Base-by-base conservation (phyloP, 2,113 vertebrate genomes). In the Austrofundulus limnaeus region DNA sequence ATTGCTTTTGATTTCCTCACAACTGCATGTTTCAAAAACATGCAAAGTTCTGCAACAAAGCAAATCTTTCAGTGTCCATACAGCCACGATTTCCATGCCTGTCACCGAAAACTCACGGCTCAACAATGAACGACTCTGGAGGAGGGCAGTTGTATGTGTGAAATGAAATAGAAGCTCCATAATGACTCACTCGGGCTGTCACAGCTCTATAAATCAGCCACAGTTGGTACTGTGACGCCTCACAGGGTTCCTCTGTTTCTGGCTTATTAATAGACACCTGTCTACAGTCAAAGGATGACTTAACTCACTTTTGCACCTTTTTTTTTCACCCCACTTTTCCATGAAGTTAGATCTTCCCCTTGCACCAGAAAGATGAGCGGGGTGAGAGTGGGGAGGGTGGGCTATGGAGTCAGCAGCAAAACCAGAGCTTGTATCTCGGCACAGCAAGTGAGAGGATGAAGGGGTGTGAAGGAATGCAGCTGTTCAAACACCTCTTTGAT, bases 401-500 rank as follows among this genome's bases (percentile, higher is more conserved):
- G 8, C 4, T 34, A 5, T 34, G 21, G 46, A 19, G 55, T 49
- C 48, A 59, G 47, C 48, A 11, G 48, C 56, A 67, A 62, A 73
- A 72, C 50, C 58, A 65, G 52, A 68, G 62, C 57, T 66, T 57
- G 45, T 70, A 39, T 75, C 47, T 62, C 28, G 38, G 60, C 72
- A 64, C 49, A 68, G 72, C 59, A 43, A 67, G 56, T 75, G 61
- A 59, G 77, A 68, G 80, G 66, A 75, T 84, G 75, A 70, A 77
- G 83, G 75, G 54, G 84, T 85, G 86, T 85, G 88, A 86, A 86
- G 78, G 85, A 86, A 88, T 88, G 86, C 82, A 89, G 85, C 85
- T 88, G 82, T 86, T 88, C 78, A 87, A 89, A 89, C 79, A 86
- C 69, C 70, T 59, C 85, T 87, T 89, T 87, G 87, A 89, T 87